A percentile compares a stretch with the other conserved stretches of the same genome.
These are phyloP conservation scores for Scaptomyza tumidula DNA, from an alignment of 2,888 invertebrate species.

Conservation along the genomic window DNA sequence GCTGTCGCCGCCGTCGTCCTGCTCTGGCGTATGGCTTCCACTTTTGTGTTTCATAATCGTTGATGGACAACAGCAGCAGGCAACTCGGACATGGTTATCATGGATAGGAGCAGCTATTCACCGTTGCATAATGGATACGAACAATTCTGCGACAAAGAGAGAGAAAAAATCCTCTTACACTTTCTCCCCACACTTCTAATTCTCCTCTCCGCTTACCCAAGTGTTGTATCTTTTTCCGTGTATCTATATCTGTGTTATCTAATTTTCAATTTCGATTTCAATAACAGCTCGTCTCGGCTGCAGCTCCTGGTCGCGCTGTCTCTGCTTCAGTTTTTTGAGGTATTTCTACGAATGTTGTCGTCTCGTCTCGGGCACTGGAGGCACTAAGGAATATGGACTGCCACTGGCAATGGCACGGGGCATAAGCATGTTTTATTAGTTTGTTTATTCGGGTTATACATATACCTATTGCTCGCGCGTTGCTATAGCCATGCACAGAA, in stretches of 20 bases:
- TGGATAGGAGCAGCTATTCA: conserved; percentile 7
- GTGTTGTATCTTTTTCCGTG: background rate
- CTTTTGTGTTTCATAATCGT: conserved; percentile 75
- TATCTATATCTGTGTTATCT: conserved; percentile 28
- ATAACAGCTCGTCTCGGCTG: conserved; percentile 30
- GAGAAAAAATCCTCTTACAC: background rate
- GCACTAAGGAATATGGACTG: conserved; percentile 9
- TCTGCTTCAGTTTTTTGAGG: conserved; percentile 50
- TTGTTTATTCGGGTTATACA: conserved; percentile 85
- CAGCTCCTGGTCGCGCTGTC: conserved; percentile 46
- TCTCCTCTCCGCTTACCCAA: conserved; percentile 6
- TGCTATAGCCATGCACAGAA: conserved; percentile 80
- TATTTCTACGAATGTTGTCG: conserved; percentile 37
- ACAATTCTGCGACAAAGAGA: background rate
- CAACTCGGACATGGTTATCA: conserved; percentile 46
- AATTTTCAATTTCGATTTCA: conserved; percentile 41
- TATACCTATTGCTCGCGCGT: conserved; percentile 66
- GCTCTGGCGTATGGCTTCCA: conserved; percentile 59
- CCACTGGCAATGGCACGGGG: conserved; percentile 34
- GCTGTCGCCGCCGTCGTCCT: conserved; percentile 31
- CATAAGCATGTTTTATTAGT: conserved; percentile 82
- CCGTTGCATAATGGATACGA: conserved; percentile 67
- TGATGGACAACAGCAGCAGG: conserved; percentile 45
- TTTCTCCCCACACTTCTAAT: background rate
- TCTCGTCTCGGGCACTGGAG: conserved; percentile 8